Base-by-base conservation (phyloP, 1,140 invertebrate genomes). In the Conus ventricosus region DNA sequence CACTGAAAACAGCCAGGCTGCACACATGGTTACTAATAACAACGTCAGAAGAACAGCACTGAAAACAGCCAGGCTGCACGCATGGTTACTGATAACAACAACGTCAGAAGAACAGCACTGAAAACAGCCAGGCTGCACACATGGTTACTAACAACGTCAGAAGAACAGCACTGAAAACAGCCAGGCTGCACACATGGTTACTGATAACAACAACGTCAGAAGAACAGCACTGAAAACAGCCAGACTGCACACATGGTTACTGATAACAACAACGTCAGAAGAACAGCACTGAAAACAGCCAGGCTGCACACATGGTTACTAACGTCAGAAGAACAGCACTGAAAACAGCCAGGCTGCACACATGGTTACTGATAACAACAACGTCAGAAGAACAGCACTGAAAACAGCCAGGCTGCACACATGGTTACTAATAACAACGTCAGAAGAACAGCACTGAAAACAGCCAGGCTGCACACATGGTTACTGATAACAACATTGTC, bases 1-100 rank as follows among this genome's bases (percentile, higher is more conserved):
- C 39, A 39, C n/a, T n/a, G n/a, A n/a, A n/a, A n/a, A 90, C 27
- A 93, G 83, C 95, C 95, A 95, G 90, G 94, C 94, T 95, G 87
- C 82, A 54, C 25, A 78, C n/a, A 39, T 39, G 39, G 39, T 39
- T 39, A 39, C 39, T 39, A 39, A 39, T 39, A 39, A 39, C 39
- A 39, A 39, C 39, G 39, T 39, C 39, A 39, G 39, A 39, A 39
- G 39, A 39, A 39, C 39, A 39, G 39, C 39, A 39, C n/a, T n/a
- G n/a, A n/a, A n/a, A n/a, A 90, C 27, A 93, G 83, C 95, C 95
- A 95, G 90, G 94, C 94, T 95, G 87, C 82, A 54, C 25, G 51
- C n/a, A 39, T 39, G 39, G 39, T 39, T 39, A 39, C 39, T 39
- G 3, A 39, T 39, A 39, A 39, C 39, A 39, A 39, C 39, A n/a